A percentile compares a stretch with the other conserved stretches of the same genome.
Conservation (phyloP, 2,888 invertebrate genomes). For the Dolomedes plantarius region DNA sequence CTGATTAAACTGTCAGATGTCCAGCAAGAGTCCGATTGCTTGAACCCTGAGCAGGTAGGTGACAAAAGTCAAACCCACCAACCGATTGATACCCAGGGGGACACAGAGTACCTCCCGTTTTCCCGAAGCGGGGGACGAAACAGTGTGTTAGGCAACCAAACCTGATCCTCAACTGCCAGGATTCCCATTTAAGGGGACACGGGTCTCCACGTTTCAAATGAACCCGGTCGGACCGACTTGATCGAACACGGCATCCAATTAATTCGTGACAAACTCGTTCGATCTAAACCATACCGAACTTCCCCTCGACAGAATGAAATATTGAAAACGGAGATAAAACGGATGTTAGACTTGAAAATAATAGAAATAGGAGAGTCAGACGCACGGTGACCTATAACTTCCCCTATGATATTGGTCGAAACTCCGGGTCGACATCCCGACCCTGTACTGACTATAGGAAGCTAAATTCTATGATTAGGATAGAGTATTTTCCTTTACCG, state of each 20-base stretch:
- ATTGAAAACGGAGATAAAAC: slow-evolving; percentile 1
- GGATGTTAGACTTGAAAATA: slow-evolving; percentile 4
- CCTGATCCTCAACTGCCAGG: no score
- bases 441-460: no score
- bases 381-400: no score
- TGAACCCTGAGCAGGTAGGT: no score
- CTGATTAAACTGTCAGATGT: no score
- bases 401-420: slow-evolving; percentile 17
- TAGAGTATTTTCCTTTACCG: slow-evolving; percentile 3
- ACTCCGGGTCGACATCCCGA: neutral
- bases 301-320: neutral
- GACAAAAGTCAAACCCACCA: no score
- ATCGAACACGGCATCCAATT: slow-evolving; percentile 13
- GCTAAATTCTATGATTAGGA: neutral
- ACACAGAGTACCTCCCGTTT: no score
- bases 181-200: neutral
- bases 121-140: no score
- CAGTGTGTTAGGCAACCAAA: no score
- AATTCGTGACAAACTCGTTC: neutral
- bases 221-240: slow-evolving; percentile 18
- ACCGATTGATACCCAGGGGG: no score
- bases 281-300: slow-evolving; percentile 4
- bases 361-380: slow-evolving; percentile 9
- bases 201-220: neutral
- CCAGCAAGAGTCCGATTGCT: no score